Percentiles rank a stretch among this genome's conserved stretches.
Evolutionary conservation across 2,888 invertebrate species (phyloP).

Genomic region (Drosophila colorata): DNA sequence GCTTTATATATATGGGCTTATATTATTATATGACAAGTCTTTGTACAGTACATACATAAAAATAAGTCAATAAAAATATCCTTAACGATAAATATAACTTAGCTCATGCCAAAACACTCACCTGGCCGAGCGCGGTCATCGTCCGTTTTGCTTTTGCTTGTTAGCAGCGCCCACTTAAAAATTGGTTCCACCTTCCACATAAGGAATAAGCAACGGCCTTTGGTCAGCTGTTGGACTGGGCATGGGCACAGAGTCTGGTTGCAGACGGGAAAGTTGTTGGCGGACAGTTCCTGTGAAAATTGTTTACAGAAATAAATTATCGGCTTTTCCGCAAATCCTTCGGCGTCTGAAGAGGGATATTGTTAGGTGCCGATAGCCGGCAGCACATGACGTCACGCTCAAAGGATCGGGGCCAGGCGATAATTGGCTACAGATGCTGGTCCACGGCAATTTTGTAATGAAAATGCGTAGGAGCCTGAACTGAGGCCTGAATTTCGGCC

Average conservation of each 20-base stretch:
- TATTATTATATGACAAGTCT: no score
- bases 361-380: slow-evolving; percentile 52
- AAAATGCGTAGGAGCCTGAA: slow-evolving; percentile 73
- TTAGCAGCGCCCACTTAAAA: slow-evolving; percentile 78
- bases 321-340: slow-evolving; percentile 63
- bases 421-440: slow-evolving; percentile 78
- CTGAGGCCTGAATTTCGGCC: slow-evolving; percentile 44
- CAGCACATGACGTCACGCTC: slow-evolving; percentile 73
- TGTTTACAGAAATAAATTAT: slow-evolving; percentile 82
- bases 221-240: slow-evolving; percentile 75
- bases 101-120: slow-evolving; percentile 56
- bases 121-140: slow-evolving; percentile 22
- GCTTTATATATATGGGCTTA: no score
- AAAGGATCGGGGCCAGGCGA: slow-evolving; percentile 49
- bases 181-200: slow-evolving; percentile 70
- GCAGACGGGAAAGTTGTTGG: slow-evolving; percentile 30
- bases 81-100: slow-evolving; percentile 30
- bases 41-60: no score
- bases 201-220: slow-evolving; percentile 17
- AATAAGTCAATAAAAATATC: not conserved
- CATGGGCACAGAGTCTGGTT: slow-evolving; percentile 24
- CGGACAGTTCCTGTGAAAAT: slow-evolving; percentile 67
- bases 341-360: slow-evolving; percentile 27
- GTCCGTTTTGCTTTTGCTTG: slow-evolving; percentile 42
- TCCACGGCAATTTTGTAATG: slow-evolving; percentile 65